These are phyloP conservation scores for Masnerella sp. DNA, from an alignment of 2,888 invertebrate genomes.

Conservation along the genomic window DNA sequence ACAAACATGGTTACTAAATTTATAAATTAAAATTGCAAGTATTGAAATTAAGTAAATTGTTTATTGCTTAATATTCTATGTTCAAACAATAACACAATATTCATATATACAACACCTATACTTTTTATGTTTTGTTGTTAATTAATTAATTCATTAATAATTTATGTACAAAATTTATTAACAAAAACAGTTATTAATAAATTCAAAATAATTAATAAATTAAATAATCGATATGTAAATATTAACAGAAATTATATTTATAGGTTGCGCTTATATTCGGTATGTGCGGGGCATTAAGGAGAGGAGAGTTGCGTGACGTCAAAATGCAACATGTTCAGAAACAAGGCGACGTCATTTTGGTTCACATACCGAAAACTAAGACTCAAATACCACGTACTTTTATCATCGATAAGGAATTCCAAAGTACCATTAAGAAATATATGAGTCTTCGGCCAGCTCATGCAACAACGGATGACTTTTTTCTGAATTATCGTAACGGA, in stretches of 20 bases:
- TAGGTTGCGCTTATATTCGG: conserved; percentile 8
- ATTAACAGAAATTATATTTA: background rate
- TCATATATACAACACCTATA: no score
- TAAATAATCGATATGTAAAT: background rate
- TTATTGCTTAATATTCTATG: no score
- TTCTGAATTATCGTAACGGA: conserved; percentile 29
- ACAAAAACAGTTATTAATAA: background rate
- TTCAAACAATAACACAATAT: no score
- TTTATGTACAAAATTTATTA: background rate
- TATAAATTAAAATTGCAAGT: no score
- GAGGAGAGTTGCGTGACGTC: background rate
- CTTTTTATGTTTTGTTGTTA: no score
- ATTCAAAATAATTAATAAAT: background rate
- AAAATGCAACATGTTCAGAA: background rate
- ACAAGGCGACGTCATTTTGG: background rate
- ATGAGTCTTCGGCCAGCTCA: background rate
- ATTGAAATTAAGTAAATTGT: no score
- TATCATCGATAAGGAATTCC: background rate
- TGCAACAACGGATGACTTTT: background rate
- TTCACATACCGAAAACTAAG: conserved; percentile 10
- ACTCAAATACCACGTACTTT: background rate
- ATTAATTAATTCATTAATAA: background rate
- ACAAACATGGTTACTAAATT: no score
- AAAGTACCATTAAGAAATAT: background rate
- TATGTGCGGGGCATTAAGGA: background rate